Percentiles rank a stretch among this genome's conserved stretches.
phyloP scores from a whole-genome alignment of 2,888 invertebrate species.

The Mactromeris polynyma region DNA sequence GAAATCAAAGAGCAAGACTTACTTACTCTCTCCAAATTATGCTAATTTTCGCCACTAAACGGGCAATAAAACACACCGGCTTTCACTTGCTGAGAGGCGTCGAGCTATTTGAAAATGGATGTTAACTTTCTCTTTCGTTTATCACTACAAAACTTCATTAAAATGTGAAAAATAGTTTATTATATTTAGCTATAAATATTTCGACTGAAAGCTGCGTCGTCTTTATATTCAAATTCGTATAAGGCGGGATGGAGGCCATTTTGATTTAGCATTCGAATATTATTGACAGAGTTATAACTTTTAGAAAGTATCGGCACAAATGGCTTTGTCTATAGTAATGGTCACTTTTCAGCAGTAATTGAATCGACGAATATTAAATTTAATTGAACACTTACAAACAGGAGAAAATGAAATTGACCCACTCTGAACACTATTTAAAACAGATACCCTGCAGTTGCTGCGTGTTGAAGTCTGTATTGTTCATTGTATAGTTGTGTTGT shows the following conservation, averaged over 20 bases:
- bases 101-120: slow-evolving; percentile 11
- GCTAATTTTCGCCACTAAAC: slow-evolving; percentile 67
- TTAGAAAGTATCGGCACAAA: no score
- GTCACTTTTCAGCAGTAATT: no score
- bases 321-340: no score
- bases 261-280: neutral
- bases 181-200: slow-evolving; percentile 10
- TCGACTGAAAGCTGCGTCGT: neutral
- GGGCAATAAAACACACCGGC: slow-evolving; percentile 51
- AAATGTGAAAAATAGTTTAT: slow-evolving; percentile 42
- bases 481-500: no score
- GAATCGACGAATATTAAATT: no score
- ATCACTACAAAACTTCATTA: slow-evolving; percentile 37
- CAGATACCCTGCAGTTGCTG: no score
- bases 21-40: slow-evolving; percentile 61
- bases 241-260: neutral
- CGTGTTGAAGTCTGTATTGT: no score
- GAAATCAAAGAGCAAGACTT: slow-evolving; percentile 58
- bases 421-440: no score
- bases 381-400: no score
- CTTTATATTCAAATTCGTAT: neutral
- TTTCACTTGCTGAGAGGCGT: slow-evolving; percentile 27
- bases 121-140: slow-evolving; percentile 49
- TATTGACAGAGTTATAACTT: no score
- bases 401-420: no score